Conservation (phyloP, 2,113 vertebrate species). For the Ailurus styani region DNA sequence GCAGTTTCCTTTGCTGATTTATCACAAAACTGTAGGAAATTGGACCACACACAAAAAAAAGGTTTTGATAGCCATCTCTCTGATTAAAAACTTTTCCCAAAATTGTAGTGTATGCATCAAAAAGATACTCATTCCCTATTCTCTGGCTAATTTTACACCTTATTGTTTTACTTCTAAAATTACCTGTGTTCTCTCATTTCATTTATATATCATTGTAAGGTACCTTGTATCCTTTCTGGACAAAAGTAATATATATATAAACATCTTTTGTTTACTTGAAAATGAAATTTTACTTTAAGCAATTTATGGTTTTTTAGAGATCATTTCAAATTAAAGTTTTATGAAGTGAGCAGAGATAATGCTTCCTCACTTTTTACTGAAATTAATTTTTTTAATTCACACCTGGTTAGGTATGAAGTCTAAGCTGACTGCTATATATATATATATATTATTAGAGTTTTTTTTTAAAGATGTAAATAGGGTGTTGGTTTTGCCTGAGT, state of each 20-base stretch:
- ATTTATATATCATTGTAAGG: not conserved
- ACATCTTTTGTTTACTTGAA: conserved; percentile 10
- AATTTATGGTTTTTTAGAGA: not conserved
- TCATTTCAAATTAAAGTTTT: not conserved
- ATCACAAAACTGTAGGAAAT: not conserved
- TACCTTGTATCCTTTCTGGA: not conserved
- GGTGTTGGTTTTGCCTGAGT: not conserved
- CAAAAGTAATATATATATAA: not conserved
- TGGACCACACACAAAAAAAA: not conserved
- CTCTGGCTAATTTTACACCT: not conserved
- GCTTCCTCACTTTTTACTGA: not conserved
- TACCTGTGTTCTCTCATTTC: not conserved
- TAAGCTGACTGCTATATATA: not conserved
- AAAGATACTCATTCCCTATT: not conserved
- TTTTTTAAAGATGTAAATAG: not conserved
- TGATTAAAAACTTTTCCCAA: not conserved
- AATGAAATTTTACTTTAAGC: not conserved
- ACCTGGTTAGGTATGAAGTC: not conserved
- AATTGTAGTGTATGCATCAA: not conserved
- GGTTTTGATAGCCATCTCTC: not conserved
- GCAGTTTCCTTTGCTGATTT: not conserved
- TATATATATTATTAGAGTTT: not conserved
- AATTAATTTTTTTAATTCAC: not conserved
- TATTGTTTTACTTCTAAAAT: not conserved
- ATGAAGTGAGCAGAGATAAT: not conserved